These are phyloP conservation scores for Rotaria sp. DNA, from an alignment of 2,888 invertebrate species.

Conservation along the genomic window DNA sequence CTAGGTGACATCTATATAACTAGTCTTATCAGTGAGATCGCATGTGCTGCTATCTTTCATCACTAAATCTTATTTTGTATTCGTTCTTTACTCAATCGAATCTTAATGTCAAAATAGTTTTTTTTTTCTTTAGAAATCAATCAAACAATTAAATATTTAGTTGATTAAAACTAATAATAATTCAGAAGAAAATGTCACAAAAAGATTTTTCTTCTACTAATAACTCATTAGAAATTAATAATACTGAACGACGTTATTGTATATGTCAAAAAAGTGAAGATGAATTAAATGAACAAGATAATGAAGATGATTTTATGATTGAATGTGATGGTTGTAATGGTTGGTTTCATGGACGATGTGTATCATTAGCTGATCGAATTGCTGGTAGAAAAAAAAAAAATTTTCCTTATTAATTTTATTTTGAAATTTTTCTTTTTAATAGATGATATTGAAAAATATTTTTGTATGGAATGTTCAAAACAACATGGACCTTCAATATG, in stretches of 20 bases:
- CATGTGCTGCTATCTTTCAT: background rate
- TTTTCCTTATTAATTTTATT: background rate
- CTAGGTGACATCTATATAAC: background rate
- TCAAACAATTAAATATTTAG: no score
- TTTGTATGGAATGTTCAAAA: slow-evolving; percentile 71
- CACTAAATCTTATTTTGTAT: background rate
- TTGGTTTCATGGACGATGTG: slow-evolving; percentile 80
- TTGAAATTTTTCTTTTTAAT: slow-evolving; percentile 59
- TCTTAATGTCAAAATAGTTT: no score
- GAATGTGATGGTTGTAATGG: slow-evolving; percentile 80
- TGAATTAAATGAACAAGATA: slow-evolving; percentile 58
- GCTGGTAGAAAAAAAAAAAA: background rate
- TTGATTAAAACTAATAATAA: no score
- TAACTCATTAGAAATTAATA: no score
- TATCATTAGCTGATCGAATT: slow-evolving; percentile 17
- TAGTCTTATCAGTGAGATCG: background rate
- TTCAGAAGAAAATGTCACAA: no score
- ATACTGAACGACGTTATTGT: slow-evolving; percentile 60
- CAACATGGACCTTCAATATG: slow-evolving; percentile 70
- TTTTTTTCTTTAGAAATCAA: no score
- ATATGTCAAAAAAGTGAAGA: slow-evolving; percentile 61
- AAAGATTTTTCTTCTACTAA: no score
- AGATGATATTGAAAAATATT: slow-evolving; percentile 76
- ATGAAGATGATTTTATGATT: slow-evolving; percentile 77
- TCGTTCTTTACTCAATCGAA: background rate